A percentile compares a stretch with the other conserved stretches of the same genome.
Conservation (phyloP, 2,113 vertebrate genomes). For the Ammodytes marinus region DNA sequence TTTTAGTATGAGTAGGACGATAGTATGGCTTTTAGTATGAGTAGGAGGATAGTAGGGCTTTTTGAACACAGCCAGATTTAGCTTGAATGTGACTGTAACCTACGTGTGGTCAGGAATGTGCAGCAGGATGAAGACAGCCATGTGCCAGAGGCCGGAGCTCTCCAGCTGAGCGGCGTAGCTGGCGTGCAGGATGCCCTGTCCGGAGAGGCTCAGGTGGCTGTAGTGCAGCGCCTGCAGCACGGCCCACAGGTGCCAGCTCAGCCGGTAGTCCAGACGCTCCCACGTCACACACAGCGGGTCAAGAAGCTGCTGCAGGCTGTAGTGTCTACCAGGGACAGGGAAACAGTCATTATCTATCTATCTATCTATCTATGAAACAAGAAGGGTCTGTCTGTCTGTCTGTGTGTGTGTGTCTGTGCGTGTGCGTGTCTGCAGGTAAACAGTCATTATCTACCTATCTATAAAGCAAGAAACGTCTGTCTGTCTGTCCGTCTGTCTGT, state of each 20-base stretch:
- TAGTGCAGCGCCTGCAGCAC: conserved; percentile 93
- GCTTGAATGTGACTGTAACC: background rate
- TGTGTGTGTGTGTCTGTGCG: too few species aligned
- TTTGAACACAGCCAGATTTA: too few species aligned
- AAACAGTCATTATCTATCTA: too few species aligned
- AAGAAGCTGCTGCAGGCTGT: conserved; percentile 91
- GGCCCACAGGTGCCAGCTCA: conserved; percentile 97
- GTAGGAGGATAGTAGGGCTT: too few species aligned
- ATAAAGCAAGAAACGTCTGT: too few species aligned
- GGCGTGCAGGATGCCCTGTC: conserved; percentile 89
- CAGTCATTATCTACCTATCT: too few species aligned
- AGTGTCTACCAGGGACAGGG: conserved; percentile 80
- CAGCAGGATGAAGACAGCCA: conserved; percentile 92
- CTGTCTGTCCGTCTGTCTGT: too few species aligned
- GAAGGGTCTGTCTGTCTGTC: too few species aligned
- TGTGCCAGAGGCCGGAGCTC: conserved; percentile 92
- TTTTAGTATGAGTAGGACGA: too few species aligned
- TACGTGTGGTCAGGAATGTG: conserved; percentile 89
- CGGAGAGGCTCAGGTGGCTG: conserved; percentile 86
- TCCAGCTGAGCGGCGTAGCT: conserved; percentile 96
- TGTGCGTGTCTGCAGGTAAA: too few species aligned
- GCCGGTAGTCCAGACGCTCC: conserved; percentile 91
- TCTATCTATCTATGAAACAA: too few species aligned
- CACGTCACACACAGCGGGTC: conserved; percentile 91
- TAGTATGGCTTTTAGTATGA: too few species aligned